Conservation (phyloP, 2,797 vertebrate genomes). For the Rhabdomys pumilio region DNA sequence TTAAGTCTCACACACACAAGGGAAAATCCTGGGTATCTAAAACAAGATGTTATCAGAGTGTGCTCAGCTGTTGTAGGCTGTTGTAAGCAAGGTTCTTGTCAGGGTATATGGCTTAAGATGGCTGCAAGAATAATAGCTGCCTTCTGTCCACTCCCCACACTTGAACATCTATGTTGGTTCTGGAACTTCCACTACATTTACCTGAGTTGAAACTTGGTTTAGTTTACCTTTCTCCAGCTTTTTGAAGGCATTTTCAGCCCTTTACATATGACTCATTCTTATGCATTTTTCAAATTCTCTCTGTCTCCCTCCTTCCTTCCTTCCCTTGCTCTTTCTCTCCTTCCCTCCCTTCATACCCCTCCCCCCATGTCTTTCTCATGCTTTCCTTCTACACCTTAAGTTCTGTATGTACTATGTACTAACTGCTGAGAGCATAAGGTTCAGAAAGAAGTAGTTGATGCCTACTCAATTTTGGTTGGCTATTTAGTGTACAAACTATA, state of each 20-base stretch:
- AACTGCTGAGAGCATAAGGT: not conserved
- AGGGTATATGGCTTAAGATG: no score
- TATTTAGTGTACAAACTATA: not conserved
- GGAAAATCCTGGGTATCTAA: no score
- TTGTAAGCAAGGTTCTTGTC: no score
- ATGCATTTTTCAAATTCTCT: not conserved
- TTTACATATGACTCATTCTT: not conserved
- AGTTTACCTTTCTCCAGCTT: not conserved
- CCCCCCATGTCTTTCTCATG: not conserved
- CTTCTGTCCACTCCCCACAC: no score
- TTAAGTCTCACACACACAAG: no score
- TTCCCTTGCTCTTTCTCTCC: not conserved
- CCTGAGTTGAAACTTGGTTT: not conserved
- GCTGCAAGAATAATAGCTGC: no score
- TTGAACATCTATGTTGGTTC: not conserved
- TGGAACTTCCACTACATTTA: not conserved
- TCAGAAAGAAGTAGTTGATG: not conserved
- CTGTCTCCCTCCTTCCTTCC: not conserved
- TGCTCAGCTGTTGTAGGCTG: no score
- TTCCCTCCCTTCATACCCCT: no score
- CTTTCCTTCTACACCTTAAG: not conserved
- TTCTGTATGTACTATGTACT: not conserved
- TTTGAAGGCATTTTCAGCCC: not conserved
- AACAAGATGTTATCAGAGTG: no score
- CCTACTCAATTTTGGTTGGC: not conserved